phyloP scores from a whole-genome alignment of 2,113 vertebrate genomes.

The Haplotaxodon microlepis region DNA sequence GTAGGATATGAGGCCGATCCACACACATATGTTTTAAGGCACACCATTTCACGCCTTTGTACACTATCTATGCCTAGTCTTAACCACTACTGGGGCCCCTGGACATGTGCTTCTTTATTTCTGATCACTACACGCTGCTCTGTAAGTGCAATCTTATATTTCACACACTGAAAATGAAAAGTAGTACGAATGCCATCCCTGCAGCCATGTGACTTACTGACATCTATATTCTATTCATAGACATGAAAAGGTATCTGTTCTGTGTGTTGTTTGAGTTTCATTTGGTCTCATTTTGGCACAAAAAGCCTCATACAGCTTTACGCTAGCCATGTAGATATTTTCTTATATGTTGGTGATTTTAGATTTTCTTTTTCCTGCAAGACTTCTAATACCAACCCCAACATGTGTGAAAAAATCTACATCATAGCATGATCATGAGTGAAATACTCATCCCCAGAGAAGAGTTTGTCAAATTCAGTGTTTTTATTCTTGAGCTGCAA shows the following conservation, averaged over 20 bases:
- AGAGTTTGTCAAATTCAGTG: background rate
- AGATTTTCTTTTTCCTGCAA: background rate
- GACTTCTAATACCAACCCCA: background rate
- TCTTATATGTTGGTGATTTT: background rate
- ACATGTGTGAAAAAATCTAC: background rate
- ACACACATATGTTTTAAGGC: background rate
- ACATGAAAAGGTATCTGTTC: background rate
- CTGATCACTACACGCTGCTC: background rate
- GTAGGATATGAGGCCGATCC: background rate
- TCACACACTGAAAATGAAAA: background rate
- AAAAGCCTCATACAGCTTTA: background rate
- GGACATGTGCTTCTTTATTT: conserved; percentile 8
- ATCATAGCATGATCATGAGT: background rate
- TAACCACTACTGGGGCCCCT: background rate
- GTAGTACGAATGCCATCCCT: background rate
- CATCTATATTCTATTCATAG: background rate
- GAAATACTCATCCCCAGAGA: background rate
- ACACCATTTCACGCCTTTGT: background rate
- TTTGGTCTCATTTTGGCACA: background rate
- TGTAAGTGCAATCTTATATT: background rate
- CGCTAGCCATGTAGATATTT: background rate
- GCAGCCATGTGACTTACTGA: background rate
- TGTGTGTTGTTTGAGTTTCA: background rate
- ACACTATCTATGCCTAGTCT: background rate
- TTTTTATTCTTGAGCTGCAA: background rate